Percentiles rank a stretch among this genome's conserved stretches.
phyloP scores from a whole-genome alignment of 2,113 vertebrate species.

The Epinephelus fuscoguttatus region DNA sequence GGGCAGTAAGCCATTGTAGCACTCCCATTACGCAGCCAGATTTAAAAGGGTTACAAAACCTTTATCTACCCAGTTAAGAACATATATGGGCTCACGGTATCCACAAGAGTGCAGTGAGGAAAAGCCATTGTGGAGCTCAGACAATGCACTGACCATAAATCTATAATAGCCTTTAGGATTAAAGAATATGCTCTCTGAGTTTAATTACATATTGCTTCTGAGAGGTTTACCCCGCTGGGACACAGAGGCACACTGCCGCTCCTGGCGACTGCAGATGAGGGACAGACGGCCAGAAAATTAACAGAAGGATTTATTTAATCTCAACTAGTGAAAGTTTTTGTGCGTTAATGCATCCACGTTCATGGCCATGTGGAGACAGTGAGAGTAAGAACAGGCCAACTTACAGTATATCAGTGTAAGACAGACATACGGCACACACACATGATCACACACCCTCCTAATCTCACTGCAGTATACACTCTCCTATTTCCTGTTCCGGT shows the following conservation, averaged over 20 bases:
- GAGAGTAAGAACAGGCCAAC: neutral
- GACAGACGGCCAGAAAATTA: slow-evolving; percentile 75
- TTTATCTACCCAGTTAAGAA: slow-evolving; percentile 86
- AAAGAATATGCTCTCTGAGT: slow-evolving; percentile 85
- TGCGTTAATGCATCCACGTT: slow-evolving; percentile 35
- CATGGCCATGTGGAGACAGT: neutral
- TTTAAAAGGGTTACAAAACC: slow-evolving; percentile 80
- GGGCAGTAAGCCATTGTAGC: slow-evolving; percentile 68
- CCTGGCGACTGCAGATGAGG: slow-evolving; percentile 56
- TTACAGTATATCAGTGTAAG: neutral
- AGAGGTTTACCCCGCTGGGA: slow-evolving; percentile 78
- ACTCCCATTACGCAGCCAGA: slow-evolving; percentile 75
- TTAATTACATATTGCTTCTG: slow-evolving; percentile 87
- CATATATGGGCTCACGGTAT: slow-evolving; percentile 69
- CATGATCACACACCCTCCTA: neutral
- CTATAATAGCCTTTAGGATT: slow-evolving; percentile 87
- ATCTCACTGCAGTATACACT: neutral
- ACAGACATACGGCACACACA: neutral
- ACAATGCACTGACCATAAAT: slow-evolving; percentile 83
- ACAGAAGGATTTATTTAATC: slow-evolving; percentile 77
- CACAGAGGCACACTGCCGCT: slow-evolving; percentile 35
- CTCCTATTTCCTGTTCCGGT: slow-evolving; percentile 15
- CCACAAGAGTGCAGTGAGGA: slow-evolving; percentile 55
- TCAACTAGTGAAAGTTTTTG: slow-evolving; percentile 70
- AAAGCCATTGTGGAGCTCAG: slow-evolving; percentile 75